Evolutionary conservation across 2,113 vertebrate genomes (phyloP).

Genomic region (Oenanthe melanoleuca): DNA sequence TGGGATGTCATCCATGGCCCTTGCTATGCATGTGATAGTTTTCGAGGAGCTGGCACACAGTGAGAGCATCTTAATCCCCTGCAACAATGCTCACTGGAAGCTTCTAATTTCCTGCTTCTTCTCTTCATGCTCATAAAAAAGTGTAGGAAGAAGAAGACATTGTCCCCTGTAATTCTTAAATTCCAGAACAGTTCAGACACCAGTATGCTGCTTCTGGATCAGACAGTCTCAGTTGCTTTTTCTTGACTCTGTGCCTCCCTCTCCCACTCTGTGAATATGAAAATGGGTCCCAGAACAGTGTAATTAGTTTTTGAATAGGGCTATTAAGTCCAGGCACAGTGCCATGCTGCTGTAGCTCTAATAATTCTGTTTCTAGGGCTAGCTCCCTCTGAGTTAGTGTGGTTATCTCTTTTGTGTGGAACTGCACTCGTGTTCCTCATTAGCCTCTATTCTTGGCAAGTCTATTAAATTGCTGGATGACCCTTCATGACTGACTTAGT

Average conservation of each 20-base stretch:
- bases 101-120: background rate
- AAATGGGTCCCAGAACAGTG: background rate
- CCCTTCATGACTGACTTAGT: background rate
- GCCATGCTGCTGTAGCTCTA: constrained; percentile 18
- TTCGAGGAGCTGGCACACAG: background rate
- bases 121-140: background rate
- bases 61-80: background rate
- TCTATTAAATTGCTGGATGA: background rate
- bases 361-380: constrained; percentile 36
- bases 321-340: constrained; percentile 24
- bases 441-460: background rate
- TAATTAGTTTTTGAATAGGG: constrained; percentile 52
- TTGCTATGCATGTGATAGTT: background rate
- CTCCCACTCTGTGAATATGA: background rate
- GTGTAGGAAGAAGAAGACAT: background rate
- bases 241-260: background rate
- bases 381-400: background rate
- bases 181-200: background rate
- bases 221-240: background rate
- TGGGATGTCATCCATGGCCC: background rate
- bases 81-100: background rate
- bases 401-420: background rate
- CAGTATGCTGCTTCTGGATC: background rate
- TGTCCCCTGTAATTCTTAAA: background rate
- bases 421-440: background rate